phyloP scores from a whole-genome alignment of 2,888 invertebrate species.

The Phania funesta region DNA sequence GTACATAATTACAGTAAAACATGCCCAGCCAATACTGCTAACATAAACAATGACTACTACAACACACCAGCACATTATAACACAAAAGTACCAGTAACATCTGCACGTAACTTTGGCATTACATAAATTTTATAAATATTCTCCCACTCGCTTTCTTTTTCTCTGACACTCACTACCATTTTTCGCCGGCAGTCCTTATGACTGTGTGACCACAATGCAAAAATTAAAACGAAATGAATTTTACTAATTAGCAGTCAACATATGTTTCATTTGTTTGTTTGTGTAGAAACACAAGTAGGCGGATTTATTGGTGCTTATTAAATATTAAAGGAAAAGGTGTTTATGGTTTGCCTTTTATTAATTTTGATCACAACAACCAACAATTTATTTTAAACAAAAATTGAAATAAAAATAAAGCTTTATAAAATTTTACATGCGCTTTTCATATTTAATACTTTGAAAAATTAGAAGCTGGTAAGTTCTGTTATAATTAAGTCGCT shows the following conservation, averaged over 20 bases:
- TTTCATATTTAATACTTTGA: no score
- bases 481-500: no score
- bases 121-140: conserved; percentile 50
- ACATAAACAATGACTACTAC: conserved; percentile 10
- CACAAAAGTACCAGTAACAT: conserved; percentile 48
- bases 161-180: neutral
- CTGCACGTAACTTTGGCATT: conserved; percentile 50
- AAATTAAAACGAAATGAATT: conserved; percentile 65
- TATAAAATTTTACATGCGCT: no score
- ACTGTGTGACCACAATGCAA: conserved; percentile 59
- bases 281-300: neutral
- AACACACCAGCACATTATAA: conserved; percentile 20
- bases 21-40: conserved; percentile 17
- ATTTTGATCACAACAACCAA: conserved; percentile 23
- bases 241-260: conserved; percentile 63
- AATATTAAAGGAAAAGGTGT: conserved; percentile 53
- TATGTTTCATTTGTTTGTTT: conserved; percentile 39
- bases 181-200: conserved; percentile 2
- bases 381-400: neutral
- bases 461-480: no score
- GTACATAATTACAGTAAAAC: conserved; percentile 51
- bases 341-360: conserved; percentile 50
- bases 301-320: conserved; percentile 35
- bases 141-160: neutral
- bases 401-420: no score